Percentiles rank a stretch among this genome's conserved stretches.
These are phyloP conservation scores for Drosophila malerkotliana DNA, from an alignment of 1,140 invertebrate genomes.

Conservation along the genomic window DNA sequence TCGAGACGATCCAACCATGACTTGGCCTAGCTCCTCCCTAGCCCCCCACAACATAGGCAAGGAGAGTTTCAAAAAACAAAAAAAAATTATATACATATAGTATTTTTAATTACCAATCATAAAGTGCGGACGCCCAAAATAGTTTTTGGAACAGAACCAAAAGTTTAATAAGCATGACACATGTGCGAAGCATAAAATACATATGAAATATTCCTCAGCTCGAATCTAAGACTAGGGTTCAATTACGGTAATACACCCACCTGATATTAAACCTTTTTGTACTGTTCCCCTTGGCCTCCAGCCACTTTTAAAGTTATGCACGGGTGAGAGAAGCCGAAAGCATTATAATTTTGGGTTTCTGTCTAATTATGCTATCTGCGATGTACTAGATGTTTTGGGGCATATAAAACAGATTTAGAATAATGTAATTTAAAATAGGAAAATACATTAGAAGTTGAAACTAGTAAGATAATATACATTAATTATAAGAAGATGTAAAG, in stretches of 20 bases:
- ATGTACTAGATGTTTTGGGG: constrained; percentile 37
- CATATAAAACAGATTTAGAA: constrained; percentile 41
- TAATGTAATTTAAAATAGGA: constrained; percentile 19
- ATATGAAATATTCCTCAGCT: constrained; percentile 10
- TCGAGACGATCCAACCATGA: constrained; percentile 56
- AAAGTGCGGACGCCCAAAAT: constrained; percentile 66
- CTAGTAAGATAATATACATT: background rate
- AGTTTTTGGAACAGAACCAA: constrained; percentile 79
- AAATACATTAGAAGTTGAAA: constrained; percentile 1
- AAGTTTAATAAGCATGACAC: constrained; percentile 77
- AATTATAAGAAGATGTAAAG: too few species aligned
- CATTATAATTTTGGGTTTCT: constrained; percentile 35
- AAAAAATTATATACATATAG: constrained; percentile 9
- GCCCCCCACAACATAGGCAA: constrained; percentile 15
- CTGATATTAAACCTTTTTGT: constrained; percentile 10
- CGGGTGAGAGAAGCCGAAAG: constrained; percentile 27
- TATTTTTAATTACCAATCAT: constrained; percentile 72
- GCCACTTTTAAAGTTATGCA: constrained; percentile 16
- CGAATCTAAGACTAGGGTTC: constrained; percentile 16
- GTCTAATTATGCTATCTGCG: constrained; percentile 49
- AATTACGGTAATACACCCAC: constrained; percentile 47
- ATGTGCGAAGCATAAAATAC: constrained; percentile 2
- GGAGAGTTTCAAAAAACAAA: constrained; percentile 6
- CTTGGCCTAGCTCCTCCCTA: constrained; percentile 30
- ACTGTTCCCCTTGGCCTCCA: background rate